Base-by-base conservation (phyloP, 2,797 vertebrate genomes). In the Hipposideros larvatus region DNA sequence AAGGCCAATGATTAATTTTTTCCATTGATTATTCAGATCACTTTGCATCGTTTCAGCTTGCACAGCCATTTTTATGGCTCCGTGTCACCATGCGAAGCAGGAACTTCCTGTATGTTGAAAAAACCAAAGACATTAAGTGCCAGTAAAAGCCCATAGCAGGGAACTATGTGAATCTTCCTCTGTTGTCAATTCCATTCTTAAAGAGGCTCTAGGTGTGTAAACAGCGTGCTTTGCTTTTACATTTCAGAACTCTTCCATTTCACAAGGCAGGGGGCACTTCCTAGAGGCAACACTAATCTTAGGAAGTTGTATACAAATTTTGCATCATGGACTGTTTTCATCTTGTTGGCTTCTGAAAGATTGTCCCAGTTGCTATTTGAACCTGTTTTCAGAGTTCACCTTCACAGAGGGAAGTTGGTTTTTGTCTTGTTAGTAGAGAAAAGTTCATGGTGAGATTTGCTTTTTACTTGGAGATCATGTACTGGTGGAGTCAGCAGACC, bases 141-240 rank as follows among this genome's bases (percentile, higher is more conserved):
- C 24, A 26, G 65, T 37, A 55, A 78, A 83, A 61, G n/a, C 26
- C 53, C 13, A 0, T 41, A 65, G 11, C 3, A 51, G 48, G 55
- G 10, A 71, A 73, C 84, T 75, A 66, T 4, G 9, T 34, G 24
- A 66, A 71, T 83, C 70, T 75, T 79, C 18, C 74, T 84, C 31
- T 80, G 34, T 51, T 57, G 57, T 82, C 89, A 91, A 79, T 57
- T 71, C 13, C 41, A 48, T 84, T 83, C 37, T 70, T 95, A 87
- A 86, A 4, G 57, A 75, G 53, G 0, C 24, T 85, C 11, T 80
- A n/a, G 28, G 3, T 85, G 6, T 79, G 48, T 68, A 79, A 43
- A 19, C 18, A 48, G 24, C 16, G 14, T 43, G 7, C 14, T 82
- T 82, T 74, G 71, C 41, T 83, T 66, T 61, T 15, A 8, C 3